Percentiles rank a stretch among this genome's conserved stretches.
phyloP scores from a whole-genome alignment of 53 echinoderm and acorn worm species.

The Mesocentrotus franciscanus region DNA sequence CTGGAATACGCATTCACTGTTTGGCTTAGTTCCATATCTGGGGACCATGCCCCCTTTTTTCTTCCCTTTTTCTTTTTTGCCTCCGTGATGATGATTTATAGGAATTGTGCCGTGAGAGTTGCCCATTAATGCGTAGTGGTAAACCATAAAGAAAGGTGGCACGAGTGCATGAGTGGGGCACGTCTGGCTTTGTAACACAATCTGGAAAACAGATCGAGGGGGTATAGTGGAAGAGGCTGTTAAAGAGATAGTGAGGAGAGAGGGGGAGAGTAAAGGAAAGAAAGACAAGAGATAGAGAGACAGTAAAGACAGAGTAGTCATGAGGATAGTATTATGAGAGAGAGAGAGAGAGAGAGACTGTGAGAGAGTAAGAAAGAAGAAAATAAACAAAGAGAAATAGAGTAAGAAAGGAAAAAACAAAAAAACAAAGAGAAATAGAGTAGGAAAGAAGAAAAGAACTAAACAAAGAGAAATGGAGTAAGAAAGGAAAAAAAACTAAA shows the following conservation, averaged over 20 bases:
- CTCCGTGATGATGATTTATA: neutral
- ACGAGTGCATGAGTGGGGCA: conserved; percentile 24
- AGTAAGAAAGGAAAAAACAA: too few species aligned
- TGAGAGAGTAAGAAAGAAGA: neutral
- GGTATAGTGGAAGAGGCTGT: neutral
- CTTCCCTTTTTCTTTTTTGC: neutral
- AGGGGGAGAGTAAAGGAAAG: neutral
- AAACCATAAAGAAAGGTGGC: conserved; percentile 1
- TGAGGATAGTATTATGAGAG: neutral
- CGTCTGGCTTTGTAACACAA: conserved; percentile 16
- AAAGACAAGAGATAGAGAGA: too few species aligned
- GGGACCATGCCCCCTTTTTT: too few species aligned
- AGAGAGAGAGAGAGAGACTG: neutral
- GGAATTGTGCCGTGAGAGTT: neutral
- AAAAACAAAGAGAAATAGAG: too few species aligned
- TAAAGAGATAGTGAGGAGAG: conserved; percentile 22
- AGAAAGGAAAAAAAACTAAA: too few species aligned
- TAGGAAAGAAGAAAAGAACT: too few species aligned
- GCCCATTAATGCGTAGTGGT: conserved; percentile 42
- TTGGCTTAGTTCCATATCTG: neutral
- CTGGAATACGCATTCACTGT: neutral
- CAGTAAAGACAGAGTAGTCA: too few species aligned
- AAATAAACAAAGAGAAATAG: too few species aligned
- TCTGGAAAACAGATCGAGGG: conserved; percentile 32
- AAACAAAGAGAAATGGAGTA: too few species aligned